These are phyloP conservation scores for Augochlorella aurata DNA, from an alignment of 2,888 invertebrate genomes.

Conservation along the genomic window DNA sequence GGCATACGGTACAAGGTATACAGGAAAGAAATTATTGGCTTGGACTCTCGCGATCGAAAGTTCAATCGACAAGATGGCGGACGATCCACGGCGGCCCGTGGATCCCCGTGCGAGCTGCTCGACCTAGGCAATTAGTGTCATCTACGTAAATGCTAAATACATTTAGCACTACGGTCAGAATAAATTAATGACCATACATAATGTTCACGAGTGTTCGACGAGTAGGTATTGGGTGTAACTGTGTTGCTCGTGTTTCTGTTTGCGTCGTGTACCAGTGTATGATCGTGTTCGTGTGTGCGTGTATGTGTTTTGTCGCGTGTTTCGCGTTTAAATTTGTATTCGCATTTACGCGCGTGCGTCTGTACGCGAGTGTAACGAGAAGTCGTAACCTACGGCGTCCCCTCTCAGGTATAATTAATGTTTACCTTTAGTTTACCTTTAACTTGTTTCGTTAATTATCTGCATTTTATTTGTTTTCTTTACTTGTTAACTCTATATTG, in stretches of 20 bases:
- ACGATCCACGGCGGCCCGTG: slow-evolving; percentile 42
- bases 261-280: slow-evolving; percentile 2
- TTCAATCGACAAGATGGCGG: neutral
- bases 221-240: slow-evolving; percentile 1
- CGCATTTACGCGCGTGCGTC: neutral
- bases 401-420: slow-evolving; percentile 56
- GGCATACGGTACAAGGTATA: too few relatives aligned
- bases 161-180: slow-evolving; percentile 79
- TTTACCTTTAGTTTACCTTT: slow-evolving; percentile 65
- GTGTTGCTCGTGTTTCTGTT: neutral
- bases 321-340: neutral
- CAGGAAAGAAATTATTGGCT: too few relatives aligned
- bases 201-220: slow-evolving; percentile 41
- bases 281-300: neutral
- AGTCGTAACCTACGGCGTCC: slow-evolving; percentile 53
- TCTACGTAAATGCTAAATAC: slow-evolving; percentile 79
- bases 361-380: slow-evolving; percentile 30
- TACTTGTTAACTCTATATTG: slow-evolving; percentile 76
- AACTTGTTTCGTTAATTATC: slow-evolving; percentile 63
- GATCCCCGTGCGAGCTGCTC: slow-evolving; percentile 58
- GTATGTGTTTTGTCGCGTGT: slow-evolving; percentile 13
- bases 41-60: too few relatives aligned
- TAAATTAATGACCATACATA: slow-evolving; percentile 76
- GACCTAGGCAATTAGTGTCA: slow-evolving; percentile 76
- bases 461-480: slow-evolving; percentile 13